Evolutionary conservation across 2,797 vertebrate genomes (phyloP), one percentile per base, ranked within the genome.

Genomic region (Antrozous pallidus): DNA sequence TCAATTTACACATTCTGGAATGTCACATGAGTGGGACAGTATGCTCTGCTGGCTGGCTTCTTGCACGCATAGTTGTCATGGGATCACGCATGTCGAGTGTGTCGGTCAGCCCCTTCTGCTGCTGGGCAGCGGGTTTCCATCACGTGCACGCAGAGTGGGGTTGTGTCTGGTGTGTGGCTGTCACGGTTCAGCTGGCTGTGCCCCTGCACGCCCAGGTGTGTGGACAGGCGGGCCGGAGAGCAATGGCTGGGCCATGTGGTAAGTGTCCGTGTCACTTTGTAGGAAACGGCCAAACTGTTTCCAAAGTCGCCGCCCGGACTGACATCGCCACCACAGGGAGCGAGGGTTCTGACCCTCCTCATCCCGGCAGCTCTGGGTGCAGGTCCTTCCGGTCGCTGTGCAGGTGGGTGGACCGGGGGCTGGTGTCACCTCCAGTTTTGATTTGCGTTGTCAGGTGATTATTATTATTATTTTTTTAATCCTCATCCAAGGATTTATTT

Each of bases 151-250:
- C n/a, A n/a, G n/a, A n/a, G n/a, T n/a, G n/a, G n/a, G n/a, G n/a
- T n/a, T 42, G 82, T 49, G 51, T 40, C 36, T 20, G 26, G 26
- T 40, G 12, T 71, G 13, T 69, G 38, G 49, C 67, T 14, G 3
- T 56, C 6, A 38, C 47, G 26, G 12, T 16, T n/a, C n/a, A n/a
- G n/a, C n/a, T n/a, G n/a, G 33, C 49, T 36, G 82, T 70, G 82
- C 22, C 11, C 3, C 0, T 16, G 22, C 22, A 3, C 5, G 0
- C 33, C 51, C 33, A 49, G 3, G n/a, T 28, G 33, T 31, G 17
- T 31, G 17, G 81, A 28, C 47, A 69, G 65, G 22, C 16, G 65
- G 18, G 8, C 63, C 33, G 33, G 40, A 36, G 26, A 69, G 17
- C 11, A 54, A 28, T 16, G 65, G 26, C 47, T 70, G 17, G 33